These are phyloP conservation scores for Coelogynopora nodosa DNA, from an alignment of 2,888 invertebrate genomes.

Conservation along the genomic window DNA sequence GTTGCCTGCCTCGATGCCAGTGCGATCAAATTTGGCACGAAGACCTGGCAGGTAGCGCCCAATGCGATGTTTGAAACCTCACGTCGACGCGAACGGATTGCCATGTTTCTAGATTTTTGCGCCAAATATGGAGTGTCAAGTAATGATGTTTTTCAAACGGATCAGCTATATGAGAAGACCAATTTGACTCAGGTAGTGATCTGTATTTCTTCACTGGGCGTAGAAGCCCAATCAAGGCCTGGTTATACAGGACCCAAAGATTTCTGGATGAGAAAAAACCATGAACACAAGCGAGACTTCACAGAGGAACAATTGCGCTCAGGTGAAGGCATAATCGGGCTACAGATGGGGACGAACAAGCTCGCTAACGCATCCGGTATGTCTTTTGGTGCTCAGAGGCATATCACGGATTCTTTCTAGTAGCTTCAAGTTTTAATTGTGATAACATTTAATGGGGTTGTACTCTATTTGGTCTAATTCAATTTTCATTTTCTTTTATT, in stretches of 20 bases:
- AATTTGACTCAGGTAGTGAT: not conserved
- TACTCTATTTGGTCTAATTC: no score
- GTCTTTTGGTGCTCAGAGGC: no score
- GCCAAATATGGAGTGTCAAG: not conserved
- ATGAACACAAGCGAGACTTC: constrained; percentile 37
- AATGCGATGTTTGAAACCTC: not conserved
- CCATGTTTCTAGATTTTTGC: constrained; percentile 3
- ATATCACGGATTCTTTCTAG: no score
- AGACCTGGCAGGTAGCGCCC: not conserved
- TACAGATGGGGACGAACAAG: no score
- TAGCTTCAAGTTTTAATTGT: no score
- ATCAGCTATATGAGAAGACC: constrained; percentile 16
- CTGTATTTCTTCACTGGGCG: constrained; percentile 8
- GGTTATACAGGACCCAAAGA: constrained; percentile 9
- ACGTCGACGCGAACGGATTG: constrained; percentile 26
- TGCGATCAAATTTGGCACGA: not conserved
- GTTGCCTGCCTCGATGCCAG: not conserved
- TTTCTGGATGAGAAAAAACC: constrained; percentile 27
- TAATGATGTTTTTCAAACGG: constrained; percentile 12
- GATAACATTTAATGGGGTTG: no score
- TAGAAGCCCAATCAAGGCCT: not conserved
- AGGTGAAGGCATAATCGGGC: no score
- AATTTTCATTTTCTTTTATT: no score
- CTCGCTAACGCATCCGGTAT: no score
- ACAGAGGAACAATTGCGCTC: constrained; percentile 38